These are phyloP conservation scores for Bathynomus jamesi DNA, from an alignment of 1,140 invertebrate genomes.

Conservation along the genomic window DNA sequence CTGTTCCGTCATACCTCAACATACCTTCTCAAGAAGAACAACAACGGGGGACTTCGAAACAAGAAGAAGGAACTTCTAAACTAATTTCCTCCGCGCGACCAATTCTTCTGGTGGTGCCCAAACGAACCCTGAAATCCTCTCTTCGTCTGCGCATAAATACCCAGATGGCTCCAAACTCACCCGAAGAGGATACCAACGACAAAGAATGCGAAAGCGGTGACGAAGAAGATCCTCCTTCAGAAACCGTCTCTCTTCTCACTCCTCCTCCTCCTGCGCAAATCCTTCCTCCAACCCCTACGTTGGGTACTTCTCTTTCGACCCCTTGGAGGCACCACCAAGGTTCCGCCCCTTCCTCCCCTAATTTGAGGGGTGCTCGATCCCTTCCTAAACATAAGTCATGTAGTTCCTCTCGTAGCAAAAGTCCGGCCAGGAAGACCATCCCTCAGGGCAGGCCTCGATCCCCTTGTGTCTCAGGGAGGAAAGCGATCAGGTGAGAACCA, in stretches of 20 bases:
- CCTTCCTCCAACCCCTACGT: neutral
- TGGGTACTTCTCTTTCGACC: neutral
- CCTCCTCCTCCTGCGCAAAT: neutral
- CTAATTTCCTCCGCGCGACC: no score
- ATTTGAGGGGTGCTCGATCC: neutral
- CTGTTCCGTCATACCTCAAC: no score
- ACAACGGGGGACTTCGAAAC: no score
- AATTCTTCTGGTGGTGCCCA: no score
- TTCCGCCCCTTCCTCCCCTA: neutral
- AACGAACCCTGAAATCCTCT: no score
- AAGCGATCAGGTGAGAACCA: neutral
- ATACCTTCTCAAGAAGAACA: no score
- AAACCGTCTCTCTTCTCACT: neutral
- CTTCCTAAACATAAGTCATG: no score
- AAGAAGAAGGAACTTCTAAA: no score
- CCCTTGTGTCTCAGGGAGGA: neutral
- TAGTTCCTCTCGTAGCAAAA: no score
- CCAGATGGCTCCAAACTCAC: neutral
- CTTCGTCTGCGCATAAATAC: no score
- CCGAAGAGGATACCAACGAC: neutral
- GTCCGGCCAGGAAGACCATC: no score
- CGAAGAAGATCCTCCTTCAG: neutral
- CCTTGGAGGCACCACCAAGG: neutral
- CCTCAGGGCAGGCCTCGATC: neutral
- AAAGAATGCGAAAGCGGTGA: neutral